These are phyloP conservation scores for Otolemur crassicaudatus DNA, from an alignment of 2,797 vertebrate species.

Conservation along the genomic window DNA sequence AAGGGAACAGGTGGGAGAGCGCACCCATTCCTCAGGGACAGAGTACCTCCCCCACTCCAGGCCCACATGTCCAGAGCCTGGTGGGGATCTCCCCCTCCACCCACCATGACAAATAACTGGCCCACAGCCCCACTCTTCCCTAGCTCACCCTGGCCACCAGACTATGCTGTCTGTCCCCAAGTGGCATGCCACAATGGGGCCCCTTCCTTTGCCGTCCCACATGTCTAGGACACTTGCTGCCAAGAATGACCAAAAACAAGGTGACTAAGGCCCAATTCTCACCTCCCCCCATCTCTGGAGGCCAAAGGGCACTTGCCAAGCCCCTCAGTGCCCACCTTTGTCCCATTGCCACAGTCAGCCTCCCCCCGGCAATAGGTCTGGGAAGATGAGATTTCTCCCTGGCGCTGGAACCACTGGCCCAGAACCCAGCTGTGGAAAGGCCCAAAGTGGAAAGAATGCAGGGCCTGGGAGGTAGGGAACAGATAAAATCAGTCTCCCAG, in stretches of 20 bases:
- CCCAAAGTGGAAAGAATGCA: not conserved
- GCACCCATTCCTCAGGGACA: constrained; percentile 63
- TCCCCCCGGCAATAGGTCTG: not conserved
- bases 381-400: not conserved
- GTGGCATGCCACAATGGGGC: rapidly evolving
- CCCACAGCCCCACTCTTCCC: not conserved
- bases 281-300: not conserved
- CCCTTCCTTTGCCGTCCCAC: not conserved
- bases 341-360: not conserved
- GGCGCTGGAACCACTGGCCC: not conserved
- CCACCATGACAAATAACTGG: not conserved
- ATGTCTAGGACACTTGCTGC: not conserved
- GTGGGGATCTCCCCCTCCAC: not conserved
- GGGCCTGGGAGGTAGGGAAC: not conserved
- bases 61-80: not conserved
- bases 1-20: not conserved
- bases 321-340: not conserved
- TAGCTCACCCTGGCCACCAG: not conserved
- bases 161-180: not conserved
- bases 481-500: not conserved
- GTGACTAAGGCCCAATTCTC: not conserved
- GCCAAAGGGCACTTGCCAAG: not conserved
- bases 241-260: constrained; percentile 1
- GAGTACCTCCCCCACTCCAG: not conserved
- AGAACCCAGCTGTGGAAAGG: not conserved